Base-by-base conservation (phyloP, 35 echinoderm and acorn worm species). In the Apostichopus parvimensis region DNA sequence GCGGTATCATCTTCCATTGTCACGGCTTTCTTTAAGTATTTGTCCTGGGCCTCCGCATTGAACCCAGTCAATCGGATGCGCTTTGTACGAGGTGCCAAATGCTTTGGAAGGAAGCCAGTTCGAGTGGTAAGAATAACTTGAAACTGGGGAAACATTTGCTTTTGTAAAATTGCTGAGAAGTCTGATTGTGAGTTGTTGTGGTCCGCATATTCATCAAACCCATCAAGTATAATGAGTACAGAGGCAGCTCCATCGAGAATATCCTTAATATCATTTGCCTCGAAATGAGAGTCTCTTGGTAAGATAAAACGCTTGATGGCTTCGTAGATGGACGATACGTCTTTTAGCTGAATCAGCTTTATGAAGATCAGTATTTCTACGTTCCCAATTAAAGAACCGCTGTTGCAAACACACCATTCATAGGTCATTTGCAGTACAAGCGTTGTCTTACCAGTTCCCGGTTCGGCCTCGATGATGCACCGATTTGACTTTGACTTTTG, bases 221-320 rank as follows among this genome's bases (percentile, higher is more conserved):
- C 81, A 59, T 84, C 81, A 1, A 84, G n/a, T n/a, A 84, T 23
- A 2, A 84, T 25, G n/a, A 84, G 4, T 6, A 84, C 81, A 2
- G 81, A 84, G 55, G 55, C 18, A 84, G 17, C 57, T 25, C 58
- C 81, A 58, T 84, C 6, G 7, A 84, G 14, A 23, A 84, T 84
- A 6, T 9, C 58, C 18, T 84, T 59, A 6, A 84, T 84, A 15
- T 84, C 81, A 12, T 53, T 58, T 17, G 9, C 57, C 9, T 10
- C 18, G 3, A 84, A 58, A 14, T 84, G 6, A 10, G 81, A 58
- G 14, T 84, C 54, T 84, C 57, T 84, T 53, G 81, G 81, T 11
- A 84, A 23, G n/a, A 84, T 56, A 58, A 56, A 84, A 17, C n/a
- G 14, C 81, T 59, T 84, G 17, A 84, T 84, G 55, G 81, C 81